Conservation (phyloP, 92 coral and sea anemone species). For the Phymanthus crucifer region DNA sequence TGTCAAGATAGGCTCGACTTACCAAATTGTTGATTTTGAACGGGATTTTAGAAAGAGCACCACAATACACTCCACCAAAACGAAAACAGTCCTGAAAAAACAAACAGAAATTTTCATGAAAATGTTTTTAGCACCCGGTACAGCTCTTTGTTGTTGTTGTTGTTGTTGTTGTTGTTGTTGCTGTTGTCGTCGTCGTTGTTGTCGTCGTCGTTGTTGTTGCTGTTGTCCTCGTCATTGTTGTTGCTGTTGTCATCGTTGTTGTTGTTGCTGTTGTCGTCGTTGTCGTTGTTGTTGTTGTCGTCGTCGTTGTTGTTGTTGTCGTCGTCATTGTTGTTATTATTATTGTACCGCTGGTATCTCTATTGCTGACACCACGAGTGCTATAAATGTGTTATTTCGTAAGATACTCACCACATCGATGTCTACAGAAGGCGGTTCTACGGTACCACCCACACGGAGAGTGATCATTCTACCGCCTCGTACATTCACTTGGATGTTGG, state of each 20-base stretch:
- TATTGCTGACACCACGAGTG: background rate
- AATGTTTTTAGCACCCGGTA: too few relatives aligned
- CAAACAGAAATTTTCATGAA: background rate
- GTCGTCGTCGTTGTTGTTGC: too few relatives aligned
- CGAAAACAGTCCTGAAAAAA: conserved; percentile 66
- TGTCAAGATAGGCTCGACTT: too few relatives aligned
- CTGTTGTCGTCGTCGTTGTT: too few relatives aligned
- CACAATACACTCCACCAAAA: conserved; percentile 96
- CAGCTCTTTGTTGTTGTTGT: too few relatives aligned
- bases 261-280: background rate
- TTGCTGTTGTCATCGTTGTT: background rate
- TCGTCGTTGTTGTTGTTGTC: background rate
- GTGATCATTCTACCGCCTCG: conserved; percentile 84
- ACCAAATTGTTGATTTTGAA: conserved; percentile 78
- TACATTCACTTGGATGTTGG: conserved; percentile 85
- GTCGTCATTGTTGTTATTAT: background rate
- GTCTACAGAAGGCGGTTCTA: conserved; percentile 96
- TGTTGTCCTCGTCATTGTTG: too few relatives aligned
- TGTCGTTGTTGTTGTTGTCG: too few relatives aligned
- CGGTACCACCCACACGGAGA: conserved; percentile 93
- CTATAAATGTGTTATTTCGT: background rate
- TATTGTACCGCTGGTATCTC: background rate
- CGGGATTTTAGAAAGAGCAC: conserved; percentile 76
- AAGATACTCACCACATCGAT: conserved; percentile 79
- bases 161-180: too few relatives aligned